Conservation (phyloP, 1,140 invertebrate genomes). For the Papilio aristodemus region DNA sequence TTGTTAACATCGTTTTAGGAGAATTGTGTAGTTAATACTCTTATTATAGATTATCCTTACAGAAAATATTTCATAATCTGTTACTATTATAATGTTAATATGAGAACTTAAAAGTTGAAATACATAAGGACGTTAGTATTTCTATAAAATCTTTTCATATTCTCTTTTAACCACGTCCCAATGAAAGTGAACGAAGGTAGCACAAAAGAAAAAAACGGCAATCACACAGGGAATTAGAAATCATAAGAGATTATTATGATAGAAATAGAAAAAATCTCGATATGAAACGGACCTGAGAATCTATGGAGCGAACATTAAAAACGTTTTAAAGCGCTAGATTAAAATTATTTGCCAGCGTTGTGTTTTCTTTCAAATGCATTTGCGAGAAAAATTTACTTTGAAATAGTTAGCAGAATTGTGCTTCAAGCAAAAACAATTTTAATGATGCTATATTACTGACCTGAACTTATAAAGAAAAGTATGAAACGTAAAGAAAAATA, state of each 20-base stretch:
- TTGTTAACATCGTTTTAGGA: background rate
- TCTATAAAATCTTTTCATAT: background rate
- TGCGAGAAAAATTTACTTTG: slow-evolving; percentile 24
- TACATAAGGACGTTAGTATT: background rate
- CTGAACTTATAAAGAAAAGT: background rate
- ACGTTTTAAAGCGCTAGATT: slow-evolving; percentile 24
- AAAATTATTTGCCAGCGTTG: slow-evolving; percentile 28
- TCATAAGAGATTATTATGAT: slow-evolving; percentile 21
- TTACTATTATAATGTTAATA: too few relatives aligned
- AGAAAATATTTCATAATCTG: too few relatives aligned
- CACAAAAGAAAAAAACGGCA: background rate
- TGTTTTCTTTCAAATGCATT: slow-evolving; percentile 28
- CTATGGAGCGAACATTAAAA: slow-evolving; percentile 26
- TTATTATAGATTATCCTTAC: too few relatives aligned
- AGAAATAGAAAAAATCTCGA: slow-evolving; percentile 17
- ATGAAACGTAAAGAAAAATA: background rate
- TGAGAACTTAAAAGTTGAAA: too few relatives aligned
- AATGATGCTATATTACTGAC: background rate
- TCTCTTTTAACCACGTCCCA: background rate
- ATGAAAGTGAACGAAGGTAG: background rate
- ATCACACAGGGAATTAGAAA: slow-evolving; percentile 17
- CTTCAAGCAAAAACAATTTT: slow-evolving; percentile 18
- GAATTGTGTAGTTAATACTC: background rate
- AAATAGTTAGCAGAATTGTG: slow-evolving; percentile 17
- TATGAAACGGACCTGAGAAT: slow-evolving; percentile 12